Evolutionary conservation across 1,140 invertebrate species (phyloP), one percentile per base, ranked within the genome.

Genomic region (Hydropsyche tenuis): DNA sequence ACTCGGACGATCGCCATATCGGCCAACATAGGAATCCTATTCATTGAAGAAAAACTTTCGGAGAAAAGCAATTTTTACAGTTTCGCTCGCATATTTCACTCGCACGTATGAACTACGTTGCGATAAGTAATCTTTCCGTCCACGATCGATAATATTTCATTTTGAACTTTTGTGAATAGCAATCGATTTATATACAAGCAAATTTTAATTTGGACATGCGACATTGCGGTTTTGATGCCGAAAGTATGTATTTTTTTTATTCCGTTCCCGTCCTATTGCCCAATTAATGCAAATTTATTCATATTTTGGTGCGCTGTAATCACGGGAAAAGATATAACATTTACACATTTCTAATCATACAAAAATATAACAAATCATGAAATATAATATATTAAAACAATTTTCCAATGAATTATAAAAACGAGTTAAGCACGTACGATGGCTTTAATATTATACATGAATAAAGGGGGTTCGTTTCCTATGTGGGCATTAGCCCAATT

Each of bases 401-500:
- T n/a, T n/a, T n/a, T n/a, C n/a, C n/a, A n/a, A n/a, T n/a, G n/a
- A n/a, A n/a, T 51, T 51, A 51, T 51, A 51, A 43, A 43, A n/a
- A n/a, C n/a, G n/a, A n/a, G n/a, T n/a, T n/a, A n/a, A n/a, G n/a
- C n/a, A n/a, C n/a, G n/a, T n/a, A n/a, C n/a, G n/a, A n/a, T n/a
- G n/a, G n/a, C n/a, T n/a, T n/a, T n/a, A n/a, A n/a, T n/a, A n/a
- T 46, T 46, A 46, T 46, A 46, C 14, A 46, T 16, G 45, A n/a
- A 46, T 46, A n/a, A 46, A 46, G 14, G 11, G 45, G 45, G 45
- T 46, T 46, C n/a, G 45, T 46, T 46, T 46, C 45, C 45, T 16
- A 53, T 53, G 1, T 42, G 45, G 2, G n/a, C 25, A 69, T 53
- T 69, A 69, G 27, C 45, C 66, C 23, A 69, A 69, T 69, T 68